A percentile compares a stretch with the other conserved stretches of the same genome.
Conservation (phyloP, 1,140 invertebrate genomes). For the Trachymyrmex cornetzi region DNA sequence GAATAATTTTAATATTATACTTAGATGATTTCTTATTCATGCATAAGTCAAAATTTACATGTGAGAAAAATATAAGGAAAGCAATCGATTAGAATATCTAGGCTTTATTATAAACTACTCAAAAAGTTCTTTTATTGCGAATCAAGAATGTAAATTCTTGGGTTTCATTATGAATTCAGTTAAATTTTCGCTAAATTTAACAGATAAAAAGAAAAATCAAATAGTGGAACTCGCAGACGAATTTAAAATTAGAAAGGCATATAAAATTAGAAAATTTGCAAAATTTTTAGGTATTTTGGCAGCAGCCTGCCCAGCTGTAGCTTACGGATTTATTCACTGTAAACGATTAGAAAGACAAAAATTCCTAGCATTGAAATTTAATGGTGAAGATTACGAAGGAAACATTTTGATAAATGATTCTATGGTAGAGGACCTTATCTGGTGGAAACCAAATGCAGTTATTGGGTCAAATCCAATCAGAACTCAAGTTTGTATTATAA, state of each 20-base stretch:
- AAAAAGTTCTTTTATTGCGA: not conserved
- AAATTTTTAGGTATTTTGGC: not conserved
- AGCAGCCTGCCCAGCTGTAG: not conserved
- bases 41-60: not conserved
- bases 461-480: not conserved
- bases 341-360: not conserved
- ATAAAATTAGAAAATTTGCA: not conserved
- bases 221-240: not conserved
- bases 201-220: not conserved
- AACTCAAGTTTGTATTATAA: not conserved
- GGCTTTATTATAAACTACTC: not conserved
- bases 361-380: not conserved
- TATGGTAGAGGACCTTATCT: not conserved
- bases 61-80: not conserved
- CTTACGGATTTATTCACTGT: not conserved
- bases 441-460: not conserved
- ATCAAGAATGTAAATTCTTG: not conserved
- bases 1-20: not conserved
- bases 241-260: not conserved
- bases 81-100: not conserved
- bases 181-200: not conserved
- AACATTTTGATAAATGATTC: not conserved
- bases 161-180: not conserved
- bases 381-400: not conserved
- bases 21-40: not conserved